These are phyloP conservation scores for Cirrhinus mrigala DNA, from an alignment of 2,797 vertebrate species.

Conservation along the genomic window DNA sequence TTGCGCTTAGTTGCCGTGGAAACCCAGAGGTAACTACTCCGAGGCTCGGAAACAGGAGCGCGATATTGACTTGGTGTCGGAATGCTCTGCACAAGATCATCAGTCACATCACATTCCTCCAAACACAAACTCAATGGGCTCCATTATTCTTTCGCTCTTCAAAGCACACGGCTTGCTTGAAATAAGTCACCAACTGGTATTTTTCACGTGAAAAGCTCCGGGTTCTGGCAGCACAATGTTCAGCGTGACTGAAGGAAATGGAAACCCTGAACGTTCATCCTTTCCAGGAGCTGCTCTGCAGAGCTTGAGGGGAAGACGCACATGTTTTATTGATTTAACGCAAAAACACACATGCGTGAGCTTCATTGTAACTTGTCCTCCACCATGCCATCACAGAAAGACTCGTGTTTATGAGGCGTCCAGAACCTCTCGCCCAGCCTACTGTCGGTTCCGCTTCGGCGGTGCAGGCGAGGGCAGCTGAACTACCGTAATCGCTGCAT, in stretches of 20 bases:
- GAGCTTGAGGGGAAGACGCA: neutral
- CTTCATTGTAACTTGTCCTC: constrained; percentile 9
- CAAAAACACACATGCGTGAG: neutral
- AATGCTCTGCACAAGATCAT: constrained; percentile 73
- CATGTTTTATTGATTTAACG: constrained; percentile 22
- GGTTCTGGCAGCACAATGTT: constrained; percentile 12
- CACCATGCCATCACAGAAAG: neutral
- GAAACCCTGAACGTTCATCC: constrained; percentile 27
- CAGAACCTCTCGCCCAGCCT: constrained; percentile 22
- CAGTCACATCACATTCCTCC: constrained; percentile 44
- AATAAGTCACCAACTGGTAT: constrained; percentile 29
- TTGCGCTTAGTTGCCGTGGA: constrained; percentile 77
- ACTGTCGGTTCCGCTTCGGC: constrained; percentile 50
- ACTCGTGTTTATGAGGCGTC: neutral
- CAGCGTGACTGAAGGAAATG: constrained; percentile 20
- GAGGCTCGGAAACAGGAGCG: constrained; percentile 60
- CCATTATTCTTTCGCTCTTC: constrained; percentile 38
- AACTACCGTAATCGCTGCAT: constrained; percentile 66
- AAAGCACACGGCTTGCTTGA: constrained; percentile 5
- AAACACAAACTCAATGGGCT: constrained; percentile 44
- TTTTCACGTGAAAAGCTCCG: constrained; percentile 28
- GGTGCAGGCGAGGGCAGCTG: constrained; percentile 51
- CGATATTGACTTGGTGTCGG: constrained; percentile 68
- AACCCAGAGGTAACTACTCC: constrained; percentile 79
- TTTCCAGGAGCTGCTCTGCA: constrained; percentile 1